These are phyloP conservation scores for Cichlasoma orientale DNA, from an alignment of 2,797 vertebrate species.

Conservation along the genomic window DNA sequence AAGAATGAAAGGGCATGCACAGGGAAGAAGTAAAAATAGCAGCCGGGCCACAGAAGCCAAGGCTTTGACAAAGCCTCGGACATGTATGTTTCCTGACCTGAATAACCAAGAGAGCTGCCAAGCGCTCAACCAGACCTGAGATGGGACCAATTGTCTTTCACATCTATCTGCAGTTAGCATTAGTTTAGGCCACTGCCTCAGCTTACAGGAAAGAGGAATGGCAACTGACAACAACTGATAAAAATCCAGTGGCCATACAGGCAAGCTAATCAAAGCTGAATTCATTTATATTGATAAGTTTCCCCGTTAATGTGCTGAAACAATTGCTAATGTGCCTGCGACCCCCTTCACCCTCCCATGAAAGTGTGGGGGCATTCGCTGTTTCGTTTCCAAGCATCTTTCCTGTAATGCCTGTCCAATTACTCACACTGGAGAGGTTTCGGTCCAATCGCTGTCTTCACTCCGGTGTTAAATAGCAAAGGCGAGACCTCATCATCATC, in stretches of 20 bases:
- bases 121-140: slow-evolving; percentile 24
- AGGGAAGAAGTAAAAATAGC: slow-evolving; percentile 73
- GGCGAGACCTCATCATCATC: slow-evolving; percentile 55
- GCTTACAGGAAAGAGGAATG: neutral
- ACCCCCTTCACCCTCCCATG: neutral
- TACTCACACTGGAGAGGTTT: slow-evolving; percentile 49
- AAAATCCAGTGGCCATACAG: neutral
- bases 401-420: slow-evolving; percentile 46
- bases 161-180: slow-evolving; percentile 12
- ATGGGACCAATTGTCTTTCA: slow-evolving; percentile 4
- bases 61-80: slow-evolving; percentile 73
- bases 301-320: slow-evolving; percentile 49
- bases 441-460: slow-evolving; percentile 35
- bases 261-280: slow-evolving; percentile 22
- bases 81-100: slow-evolving; percentile 70
- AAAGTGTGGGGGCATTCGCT: slow-evolving; percentile 28
- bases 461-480: slow-evolving; percentile 61
- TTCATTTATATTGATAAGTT: slow-evolving; percentile 39
- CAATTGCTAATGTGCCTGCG: slow-evolving; percentile 36
- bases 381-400: slow-evolving; percentile 55
- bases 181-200: neutral
- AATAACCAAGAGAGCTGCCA: slow-evolving; percentile 64
- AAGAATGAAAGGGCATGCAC: slow-evolving; percentile 74
- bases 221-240: neutral
- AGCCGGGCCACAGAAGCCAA: slow-evolving; percentile 66